phyloP scores from a whole-genome alignment of 1,140 invertebrate species.

The Limonius californicus region DNA sequence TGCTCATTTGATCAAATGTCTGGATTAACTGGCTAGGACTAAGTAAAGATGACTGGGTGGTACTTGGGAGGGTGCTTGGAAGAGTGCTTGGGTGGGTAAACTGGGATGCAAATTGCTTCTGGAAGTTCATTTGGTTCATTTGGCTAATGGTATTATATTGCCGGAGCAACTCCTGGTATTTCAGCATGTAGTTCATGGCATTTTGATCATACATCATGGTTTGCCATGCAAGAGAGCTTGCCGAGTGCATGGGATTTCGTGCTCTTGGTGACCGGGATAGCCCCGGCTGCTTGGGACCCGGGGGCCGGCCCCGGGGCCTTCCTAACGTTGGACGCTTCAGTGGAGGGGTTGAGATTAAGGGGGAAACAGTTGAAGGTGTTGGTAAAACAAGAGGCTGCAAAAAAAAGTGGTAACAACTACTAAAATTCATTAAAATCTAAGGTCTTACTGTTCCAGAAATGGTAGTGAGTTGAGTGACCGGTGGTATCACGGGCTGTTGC shows the following conservation, averaged over 20 bases:
- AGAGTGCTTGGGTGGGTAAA: background rate
- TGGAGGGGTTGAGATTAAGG: slow-evolving; percentile 16
- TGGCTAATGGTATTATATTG: slow-evolving; percentile 40
- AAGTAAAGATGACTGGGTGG: background rate
- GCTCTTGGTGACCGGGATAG: slow-evolving; percentile 30
- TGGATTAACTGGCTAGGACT: background rate
- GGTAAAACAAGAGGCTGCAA: slow-evolving; percentile 37
- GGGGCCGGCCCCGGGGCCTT: slow-evolving; percentile 43
- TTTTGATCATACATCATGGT: slow-evolving; percentile 22
- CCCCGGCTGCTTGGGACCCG: slow-evolving; percentile 37
- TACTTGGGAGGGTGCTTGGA: background rate
- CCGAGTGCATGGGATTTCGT: slow-evolving; percentile 30
- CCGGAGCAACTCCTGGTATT: slow-evolving; percentile 43
- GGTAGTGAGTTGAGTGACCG: background rate
- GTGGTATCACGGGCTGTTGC: background rate
- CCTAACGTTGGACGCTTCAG: slow-evolving; percentile 37
- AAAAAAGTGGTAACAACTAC: background rate
- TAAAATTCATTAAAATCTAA: too few relatives aligned
- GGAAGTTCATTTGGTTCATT: slow-evolving; percentile 24
- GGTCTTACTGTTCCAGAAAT: slow-evolving; percentile 14
- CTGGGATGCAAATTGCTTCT: background rate
- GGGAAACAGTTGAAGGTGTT: slow-evolving; percentile 28
- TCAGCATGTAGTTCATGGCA: slow-evolving; percentile 38
- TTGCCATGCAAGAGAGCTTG: slow-evolving; percentile 21
- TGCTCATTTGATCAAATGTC: background rate